Conservation (phyloP, 2,888 invertebrate genomes). For the Euplagia quadripunctaria region DNA sequence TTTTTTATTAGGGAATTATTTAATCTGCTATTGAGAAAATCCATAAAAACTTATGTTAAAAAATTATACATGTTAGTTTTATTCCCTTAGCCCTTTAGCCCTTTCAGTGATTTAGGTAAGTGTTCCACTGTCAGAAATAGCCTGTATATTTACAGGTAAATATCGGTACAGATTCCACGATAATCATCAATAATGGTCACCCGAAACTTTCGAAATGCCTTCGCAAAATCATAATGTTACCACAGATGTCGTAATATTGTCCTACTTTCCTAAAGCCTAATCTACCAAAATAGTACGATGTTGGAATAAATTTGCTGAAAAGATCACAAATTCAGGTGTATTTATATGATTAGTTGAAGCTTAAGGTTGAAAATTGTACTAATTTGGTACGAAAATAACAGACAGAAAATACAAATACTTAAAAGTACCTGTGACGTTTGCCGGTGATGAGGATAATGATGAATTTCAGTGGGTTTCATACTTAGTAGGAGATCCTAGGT, state of each 20-base stretch:
- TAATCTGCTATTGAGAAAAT: no score
- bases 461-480: background rate
- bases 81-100: no score
- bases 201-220: slow-evolving; percentile 14
- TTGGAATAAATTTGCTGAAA: slow-evolving; percentile 15
- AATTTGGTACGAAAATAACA: background rate
- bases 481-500: no score
- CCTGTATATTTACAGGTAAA: background rate
- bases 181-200: background rate
- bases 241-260: slow-evolving; percentile 24
- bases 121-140: no score
- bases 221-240: slow-evolving; percentile 18
- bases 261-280: slow-evolving; percentile 18
- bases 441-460: background rate
- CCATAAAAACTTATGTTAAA: no score
- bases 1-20: no score
- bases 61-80: no score
- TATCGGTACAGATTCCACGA: background rate
- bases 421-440: background rate
- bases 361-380: background rate
- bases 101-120: no score
- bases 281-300: slow-evolving; percentile 10
- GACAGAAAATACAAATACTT: background rate
- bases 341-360: background rate
- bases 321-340: background rate